Evolutionary conservation across 2,888 invertebrate genomes (phyloP).

Genomic region (Melinaea marsaeus): DNA sequence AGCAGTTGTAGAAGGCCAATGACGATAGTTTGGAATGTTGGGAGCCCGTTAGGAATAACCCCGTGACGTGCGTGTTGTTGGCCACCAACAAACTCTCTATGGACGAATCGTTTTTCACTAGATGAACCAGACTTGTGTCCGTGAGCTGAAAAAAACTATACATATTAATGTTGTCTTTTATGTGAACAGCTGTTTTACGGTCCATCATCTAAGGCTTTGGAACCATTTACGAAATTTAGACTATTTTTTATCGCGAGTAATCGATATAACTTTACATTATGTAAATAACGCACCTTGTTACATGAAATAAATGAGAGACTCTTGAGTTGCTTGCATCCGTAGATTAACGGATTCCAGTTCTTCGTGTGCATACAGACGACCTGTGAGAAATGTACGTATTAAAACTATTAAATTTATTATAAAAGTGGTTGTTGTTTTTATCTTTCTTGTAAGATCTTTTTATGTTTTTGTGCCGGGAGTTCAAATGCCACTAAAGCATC

Average conservation of each 20-base stretch:
- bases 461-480: too few relatives aligned
- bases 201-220: too few relatives aligned
- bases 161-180: too few relatives aligned
- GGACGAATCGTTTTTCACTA: conserved; percentile 57
- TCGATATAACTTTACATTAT: too few relatives aligned
- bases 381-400: conserved; percentile 42
- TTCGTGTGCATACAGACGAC: conserved; percentile 69
- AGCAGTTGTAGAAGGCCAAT: conserved; percentile 65
- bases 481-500: too few relatives aligned
- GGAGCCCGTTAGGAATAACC: conserved; percentile 59
- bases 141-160: conserved; percentile 51
- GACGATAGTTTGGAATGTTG: conserved; percentile 50
- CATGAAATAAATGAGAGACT: conserved; percentile 69
- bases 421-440: too few relatives aligned
- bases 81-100: conserved; percentile 58
- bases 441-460: too few relatives aligned
- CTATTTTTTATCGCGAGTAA: too few relatives aligned
- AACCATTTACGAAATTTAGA: too few relatives aligned
- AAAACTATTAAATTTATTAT: too few relatives aligned
- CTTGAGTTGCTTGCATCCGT: conserved; percentile 70
- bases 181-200: too few relatives aligned
- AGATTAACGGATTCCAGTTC: conserved; percentile 72
- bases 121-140: conserved; percentile 61
- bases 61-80: conserved; percentile 66
- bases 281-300: conserved; percentile 52